These are phyloP conservation scores for Drosophila testacea DNA, from an alignment of 2,888 invertebrate species.

Conservation along the genomic window DNA sequence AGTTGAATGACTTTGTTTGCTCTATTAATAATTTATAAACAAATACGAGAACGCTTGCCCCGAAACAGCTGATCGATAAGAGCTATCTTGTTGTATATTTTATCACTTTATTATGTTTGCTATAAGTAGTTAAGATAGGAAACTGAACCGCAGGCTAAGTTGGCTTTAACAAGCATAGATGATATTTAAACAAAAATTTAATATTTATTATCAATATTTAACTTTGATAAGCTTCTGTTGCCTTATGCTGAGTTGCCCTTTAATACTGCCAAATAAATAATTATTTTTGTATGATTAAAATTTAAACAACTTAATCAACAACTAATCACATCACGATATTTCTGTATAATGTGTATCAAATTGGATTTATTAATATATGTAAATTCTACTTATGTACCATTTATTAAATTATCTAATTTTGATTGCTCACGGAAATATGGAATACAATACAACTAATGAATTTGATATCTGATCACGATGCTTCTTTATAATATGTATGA, in stretches of 20 bases:
- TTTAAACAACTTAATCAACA: neutral
- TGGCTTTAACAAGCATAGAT: neutral
- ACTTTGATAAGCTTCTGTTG: neutral
- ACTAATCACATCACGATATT: neutral
- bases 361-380: neutral
- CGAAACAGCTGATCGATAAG: conserved; percentile 21
- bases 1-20: conserved; percentile 64
- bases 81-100: neutral
- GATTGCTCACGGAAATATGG: neutral
- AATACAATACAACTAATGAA: conserved; percentile 3
- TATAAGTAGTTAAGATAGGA: neutral
- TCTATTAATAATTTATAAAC: conserved; percentile 36
- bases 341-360: neutral
- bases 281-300: neutral
- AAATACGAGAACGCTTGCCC: conserved; percentile 10
- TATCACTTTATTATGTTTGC: neutral
- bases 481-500: neutral
- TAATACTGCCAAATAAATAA: neutral
- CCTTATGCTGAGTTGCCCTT: too few relatives aligned
- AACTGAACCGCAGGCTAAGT: conserved; percentile 1
- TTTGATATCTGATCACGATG: neutral
- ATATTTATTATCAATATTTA: neutral
- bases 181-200: neutral
- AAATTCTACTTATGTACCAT: neutral
- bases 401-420: neutral